These are phyloP conservation scores for Parapristionchus giblindavisi DNA, from an alignment of 2,888 invertebrate genomes.

Conservation along the genomic window DNA sequence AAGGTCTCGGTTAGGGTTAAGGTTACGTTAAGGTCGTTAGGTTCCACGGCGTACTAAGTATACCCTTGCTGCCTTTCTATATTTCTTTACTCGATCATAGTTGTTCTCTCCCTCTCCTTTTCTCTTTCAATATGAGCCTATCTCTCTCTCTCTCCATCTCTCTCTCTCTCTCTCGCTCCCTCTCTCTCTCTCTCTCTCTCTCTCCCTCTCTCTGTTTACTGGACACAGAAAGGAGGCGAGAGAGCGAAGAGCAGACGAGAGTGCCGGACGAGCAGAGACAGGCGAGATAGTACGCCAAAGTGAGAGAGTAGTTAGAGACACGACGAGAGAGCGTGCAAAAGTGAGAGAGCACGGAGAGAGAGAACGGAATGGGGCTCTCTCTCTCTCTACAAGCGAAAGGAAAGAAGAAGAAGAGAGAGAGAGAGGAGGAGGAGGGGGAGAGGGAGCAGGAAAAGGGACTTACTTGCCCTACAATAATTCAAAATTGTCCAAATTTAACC, in stretches of 20 bases:
- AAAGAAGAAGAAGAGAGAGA: slow-evolving; percentile 18
- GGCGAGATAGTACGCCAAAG: background rate
- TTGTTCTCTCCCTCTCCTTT: too few species aligned
- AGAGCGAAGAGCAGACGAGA: slow-evolving; percentile 19
- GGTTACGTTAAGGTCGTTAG: too few species aligned
- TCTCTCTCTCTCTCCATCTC: slow-evolving; percentile 15
- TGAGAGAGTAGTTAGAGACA: background rate
- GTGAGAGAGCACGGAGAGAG: background rate
- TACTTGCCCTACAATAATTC: background rate
- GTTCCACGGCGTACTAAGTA: too few species aligned
- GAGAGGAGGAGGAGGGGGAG: slow-evolving; percentile 12
- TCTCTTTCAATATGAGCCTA: too few species aligned
- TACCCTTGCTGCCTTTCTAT: too few species aligned
- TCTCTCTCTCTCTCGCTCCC: slow-evolving; percentile 1
- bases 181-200: slow-evolving; percentile 6
- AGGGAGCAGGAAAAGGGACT: slow-evolving; percentile 5
- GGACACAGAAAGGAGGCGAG: slow-evolving; percentile 29
- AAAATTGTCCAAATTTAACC: background rate
- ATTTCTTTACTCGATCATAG: too few species aligned
- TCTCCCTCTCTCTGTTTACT: slow-evolving; percentile 31
- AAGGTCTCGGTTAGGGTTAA: too few species aligned
- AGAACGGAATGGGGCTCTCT: too few species aligned
- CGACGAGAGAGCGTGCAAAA: background rate
- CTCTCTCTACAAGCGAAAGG: too few species aligned
- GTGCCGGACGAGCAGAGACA: too few species aligned